Conservation (phyloP, 2,797 vertebrate species). For the Macropus fuliginosus region DNA sequence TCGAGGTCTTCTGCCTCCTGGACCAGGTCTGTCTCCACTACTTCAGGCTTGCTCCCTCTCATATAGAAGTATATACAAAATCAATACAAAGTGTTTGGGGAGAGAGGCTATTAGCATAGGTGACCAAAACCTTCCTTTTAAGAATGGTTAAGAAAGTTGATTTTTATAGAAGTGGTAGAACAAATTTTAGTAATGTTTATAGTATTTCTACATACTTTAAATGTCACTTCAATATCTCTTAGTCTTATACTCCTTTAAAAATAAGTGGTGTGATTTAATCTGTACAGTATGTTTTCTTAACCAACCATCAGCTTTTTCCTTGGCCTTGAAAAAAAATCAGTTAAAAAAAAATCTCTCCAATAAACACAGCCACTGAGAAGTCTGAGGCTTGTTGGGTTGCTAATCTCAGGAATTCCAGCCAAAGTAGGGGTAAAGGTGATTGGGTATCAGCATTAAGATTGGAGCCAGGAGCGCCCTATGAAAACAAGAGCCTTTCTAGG, state of each 20-base stretch:
- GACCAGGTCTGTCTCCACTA: neutral
- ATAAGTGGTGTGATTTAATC: constrained; percentile 44
- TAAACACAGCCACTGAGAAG: neutral
- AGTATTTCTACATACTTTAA: constrained; percentile 50
- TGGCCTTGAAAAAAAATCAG: neutral
- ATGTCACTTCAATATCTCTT: constrained; percentile 11
- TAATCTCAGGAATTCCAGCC: neutral
- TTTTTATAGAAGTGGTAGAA: neutral
- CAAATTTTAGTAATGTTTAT: constrained; percentile 51
- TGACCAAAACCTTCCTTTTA: neutral
- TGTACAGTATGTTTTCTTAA: constrained; percentile 36
- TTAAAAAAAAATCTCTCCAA: neutral
- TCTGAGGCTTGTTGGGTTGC: neutral
- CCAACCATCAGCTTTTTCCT: constrained; percentile 18
- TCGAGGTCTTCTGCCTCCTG: neutral
- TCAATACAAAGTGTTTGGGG: neutral
- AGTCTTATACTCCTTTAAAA: constrained; percentile 31
- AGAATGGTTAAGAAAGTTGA: neutral
- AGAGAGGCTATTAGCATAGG: neutral
- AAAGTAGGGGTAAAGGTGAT: neutral
- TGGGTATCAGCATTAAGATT: neutral
- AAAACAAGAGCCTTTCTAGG: neutral
- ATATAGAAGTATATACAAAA: neutral
- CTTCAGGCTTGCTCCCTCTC: neutral
- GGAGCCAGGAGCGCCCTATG: neutral